Evolutionary conservation across 2,888 invertebrate species (phyloP), one percentile per base, ranked within the genome.

Genomic region (Malthinus flaveolus): DNA sequence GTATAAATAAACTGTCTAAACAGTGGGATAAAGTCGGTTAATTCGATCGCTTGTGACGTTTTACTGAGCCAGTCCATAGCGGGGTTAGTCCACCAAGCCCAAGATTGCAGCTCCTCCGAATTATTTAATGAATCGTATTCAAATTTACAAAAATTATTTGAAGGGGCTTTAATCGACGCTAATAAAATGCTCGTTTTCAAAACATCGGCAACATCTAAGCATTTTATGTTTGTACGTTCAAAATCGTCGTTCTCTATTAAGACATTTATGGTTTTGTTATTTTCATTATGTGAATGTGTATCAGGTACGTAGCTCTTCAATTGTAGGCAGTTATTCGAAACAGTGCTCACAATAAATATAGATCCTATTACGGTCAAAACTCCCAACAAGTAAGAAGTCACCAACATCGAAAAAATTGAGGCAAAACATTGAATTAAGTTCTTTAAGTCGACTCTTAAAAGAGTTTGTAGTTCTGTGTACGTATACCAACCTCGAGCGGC

Each of bases 401-500:
- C 76, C 64, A 86, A 82, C 34, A 86, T 82, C 1, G 83, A 78
- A 32, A 85, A 80, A 50, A 87, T 78, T 53, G 82, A 80, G 10
- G 83, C 65, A 36, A 85, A 59, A 42, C 81, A 79, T 56, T 83
- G 80, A 23, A 83, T 72, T 10, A 86, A 65, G n/a, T 80, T 74
- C 15, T 79, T 67, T 39, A 83, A 68, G 57, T 82, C 82, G 52
- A 81, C 71, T 31, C 77, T 76, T 48, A 84, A 73, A 15, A 87
- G 71, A 59, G 83, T 85, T 65, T 83, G 79, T 51, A 94, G 79
- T 80, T 95, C 94, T 0, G 87, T 83, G 73, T 94, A 94, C 0
- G 93, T 91, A 72, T 89, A 88, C 87, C 90, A 92, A 1, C 93
- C 93, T 15, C 93, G 84, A 63, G 83, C 79, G 32, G 77, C 77